Base-by-base conservation (phyloP, 1,140 invertebrate species). In the Heliconius eleuchia region DNA sequence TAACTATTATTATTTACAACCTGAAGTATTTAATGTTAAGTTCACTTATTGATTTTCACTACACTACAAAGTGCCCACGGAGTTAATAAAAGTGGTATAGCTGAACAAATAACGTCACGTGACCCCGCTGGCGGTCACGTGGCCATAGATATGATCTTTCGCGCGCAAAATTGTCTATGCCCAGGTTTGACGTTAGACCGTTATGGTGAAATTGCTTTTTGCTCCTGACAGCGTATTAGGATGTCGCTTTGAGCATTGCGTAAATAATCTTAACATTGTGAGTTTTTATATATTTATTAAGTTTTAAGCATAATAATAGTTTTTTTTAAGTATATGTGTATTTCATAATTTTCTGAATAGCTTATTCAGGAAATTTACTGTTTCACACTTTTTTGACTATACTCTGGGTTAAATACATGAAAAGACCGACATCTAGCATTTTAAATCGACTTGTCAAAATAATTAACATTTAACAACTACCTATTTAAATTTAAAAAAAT, bases 161-260 rank as follows among this genome's bases (percentile, higher is more conserved):
- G 84, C 87, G 84, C 86, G 87, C 86, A 79, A 89, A 89, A 91
- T 91, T 87, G 86, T 89, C 87, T 88, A 85, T 83, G 83, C 78
- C 60, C 70, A 66, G 74, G 50, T 80, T 76, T 80, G 79, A 80
- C 79, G 74, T 72, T 57, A 30, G 34, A 73, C 77, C 77, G 71
- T 55, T 78, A 78, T 42, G 77, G 77, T n/a, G 73, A 74, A 55
- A 75, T 75, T 71, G 73, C 60, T 74, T 79, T 66, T 79, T 78
- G 71, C 76, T 73, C 39, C 74, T 76, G 74, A 76, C 74, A 76
- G 74, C 57, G 74, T 23, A 76, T 76, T 76, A 76, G 66, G 74
- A 76, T 57, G 74, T 76, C 74, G 74, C 74, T 55, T 70, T 76
- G 46, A 76, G 74, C 74, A n/a, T 70, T 76, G 74, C 74, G 60